Base-by-base conservation (phyloP, 35 echinoderm and acorn worm genomes). In the Ptychodera flava region DNA sequence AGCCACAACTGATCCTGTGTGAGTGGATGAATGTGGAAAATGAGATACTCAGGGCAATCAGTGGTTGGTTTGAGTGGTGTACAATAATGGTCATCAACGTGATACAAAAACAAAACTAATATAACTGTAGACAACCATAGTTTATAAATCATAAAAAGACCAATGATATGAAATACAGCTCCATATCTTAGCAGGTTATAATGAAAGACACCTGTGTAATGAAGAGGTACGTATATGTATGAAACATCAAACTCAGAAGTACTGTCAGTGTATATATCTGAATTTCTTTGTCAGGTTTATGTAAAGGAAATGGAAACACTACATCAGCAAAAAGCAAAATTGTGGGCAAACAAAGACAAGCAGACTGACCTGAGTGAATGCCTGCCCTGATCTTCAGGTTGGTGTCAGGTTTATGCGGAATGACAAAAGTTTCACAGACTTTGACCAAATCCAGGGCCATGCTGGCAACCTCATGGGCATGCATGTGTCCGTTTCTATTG, bases 391-490 rank as follows among this genome's bases (percentile, higher is more conserved):
- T 99, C 85, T 83, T 92, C 1, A 99, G 78, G 52, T 99, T 94
- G 1, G 81, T 82, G 31, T 99, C 92, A 81, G 78, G 96, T 84
- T 89, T 92, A 80, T 99, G 96, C 22, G 96, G 96, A 83, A 99
- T 99, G 52, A 99, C 36, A 36, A 99, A 99, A 78, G 90, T 94
- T 64, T 99, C 93, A 76, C 96, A 99, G 38, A 99, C 96, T 88
- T 94, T 87, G 29, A 99, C 93, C 32, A 99, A 89, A 79, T 99
- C 96, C 78, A 99, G 35, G 1, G 96, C 96, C 96, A 99, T 99
- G 77, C 96, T 99, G 15, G 96, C 96, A 28, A 99, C 92, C 32
- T 99, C 90, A 31, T 92, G 92, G 15, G 96, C 96, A 33, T 99
- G 96, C 2, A 88, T 79, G 31, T 89, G 77, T 64, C 90, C 96